Base-by-base conservation (phyloP, 2,888 invertebrate genomes). In the Eurytoma adleriae region DNA sequence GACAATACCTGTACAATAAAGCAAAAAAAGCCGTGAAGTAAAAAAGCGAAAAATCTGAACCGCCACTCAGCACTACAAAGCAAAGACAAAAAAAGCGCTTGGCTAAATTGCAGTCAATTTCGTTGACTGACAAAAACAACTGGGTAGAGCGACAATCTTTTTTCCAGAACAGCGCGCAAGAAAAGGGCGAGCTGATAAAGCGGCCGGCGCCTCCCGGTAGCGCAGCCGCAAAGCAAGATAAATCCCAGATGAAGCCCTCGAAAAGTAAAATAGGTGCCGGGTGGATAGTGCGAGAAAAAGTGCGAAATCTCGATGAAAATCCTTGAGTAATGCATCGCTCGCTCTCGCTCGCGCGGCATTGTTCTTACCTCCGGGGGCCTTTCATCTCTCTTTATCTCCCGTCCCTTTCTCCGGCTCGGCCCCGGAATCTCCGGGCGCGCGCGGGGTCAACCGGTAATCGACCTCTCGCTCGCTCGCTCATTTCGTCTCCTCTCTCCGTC, bases 281-380 rank as follows among this genome's bases (percentile, higher is more conserved):
- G 50, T 7, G 27, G 1, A 24, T 18, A 57, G 40, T 56, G 68
- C 27, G 75, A 50, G 71, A 78, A 52, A 76, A 78, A 75, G 59
- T 69, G 75, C 79, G 76, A 79, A 81, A 81, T 83, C 83, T 78
- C 85, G 83, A 85, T 85, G 84, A 85, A 86, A 86, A 85, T 86
- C 85, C 84, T 84, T 73, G 82, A 83, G 78, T 86, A 86, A 86
- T 84, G 82, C 84, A 84, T 85, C 81, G 61, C 30, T 61, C 68
- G 73, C 64, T 57, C 50, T 30, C 56, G 69, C 61, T 50, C 69
- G 68, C 68, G 56, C 57, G 20, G 54, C 73, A 73, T 79, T 79
- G 78, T 79, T 79, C 78, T 78, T 78, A 78, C 71, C 68, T 68
- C 68, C 54, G 3, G 59, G 64, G 70, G 74, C 66, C 74, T 75